Base-by-base conservation (phyloP, 2,113 vertebrate genomes). In the Gobiocypris rarus region DNA sequence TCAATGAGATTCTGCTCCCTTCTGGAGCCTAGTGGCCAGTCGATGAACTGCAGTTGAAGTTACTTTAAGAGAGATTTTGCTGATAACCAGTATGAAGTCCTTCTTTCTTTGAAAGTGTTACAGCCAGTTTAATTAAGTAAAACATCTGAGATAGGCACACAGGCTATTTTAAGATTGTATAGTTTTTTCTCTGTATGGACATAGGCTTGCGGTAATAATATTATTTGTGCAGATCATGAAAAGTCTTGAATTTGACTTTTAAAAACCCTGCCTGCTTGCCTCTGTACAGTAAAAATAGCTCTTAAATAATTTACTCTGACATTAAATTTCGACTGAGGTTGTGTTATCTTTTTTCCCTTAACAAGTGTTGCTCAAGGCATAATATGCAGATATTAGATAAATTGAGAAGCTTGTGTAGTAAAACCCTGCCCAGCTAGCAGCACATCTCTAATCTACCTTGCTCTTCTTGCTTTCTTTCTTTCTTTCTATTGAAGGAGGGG, bases 341-440 rank as follows among this genome's bases (percentile, higher is more conserved):
- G 15, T 76, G 11, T 22, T 79, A 6, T 45, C n/a, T 63, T 17
- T 8, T 9, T 80, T 80, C n/a, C 15, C 13, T 58, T 43, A n/a
- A 38, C 13, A 69, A 82, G 28, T 5, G 5, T n/a, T 54, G 79
- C 43, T 71, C 11, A 38, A 70, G 45, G 10, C 31, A 22, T 17
- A 24, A 41, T 24, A 5, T 56, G 65, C 22, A 82, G 65, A 56
- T 82, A 82, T 43, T 82, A 70, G 65, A 81, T n/a, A 41, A 6
- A 71, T 52, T 24, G 13, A 5, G 15, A 48, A 65, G 14, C 24
- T 78, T 0, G 19, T 8, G 63, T 61, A 34, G 56, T 54, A 81
- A 81, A 70, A 48, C 48, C 59, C 19, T 31, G 58, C 38, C 2
- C 31, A 63, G 52, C n/a, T 79, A 63, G 75, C 58, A 65, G 41